Evolutionary conservation across 1,140 invertebrate species (phyloP), one percentile per base, ranked within the genome.

Genomic region (Gonatopus flavifemur): DNA sequence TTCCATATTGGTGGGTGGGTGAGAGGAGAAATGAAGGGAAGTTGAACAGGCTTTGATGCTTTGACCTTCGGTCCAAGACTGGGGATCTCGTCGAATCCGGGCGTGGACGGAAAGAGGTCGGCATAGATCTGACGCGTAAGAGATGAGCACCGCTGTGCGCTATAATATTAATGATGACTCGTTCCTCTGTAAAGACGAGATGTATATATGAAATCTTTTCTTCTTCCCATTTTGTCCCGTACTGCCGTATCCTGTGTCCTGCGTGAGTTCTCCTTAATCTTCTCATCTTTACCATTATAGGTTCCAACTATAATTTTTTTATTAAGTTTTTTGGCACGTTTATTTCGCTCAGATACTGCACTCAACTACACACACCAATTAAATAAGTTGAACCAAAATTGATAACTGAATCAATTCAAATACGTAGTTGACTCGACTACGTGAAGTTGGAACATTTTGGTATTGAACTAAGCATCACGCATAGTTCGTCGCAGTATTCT

Each of bases 101-200:
- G 50, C 42, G 42, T 44, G 53, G 53, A 62, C 52, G 51, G 57
- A 65, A 63, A 66, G 66, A 69, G 65, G 64, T 66, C 67, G 66
- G 68, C 68, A 62, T 66, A 70, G 68, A 69, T 70, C 65, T 69
- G 68, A 69, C 60, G 66, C 56, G 49, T n/a, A n/a, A 35, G 52
- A 43, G 65, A 64, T 59, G 63, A 64, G 59, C 65, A 60, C 60
- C 57, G 57, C 59, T 55, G n/a, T n/a, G 63, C 43, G 54, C 57
- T 62, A 59, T 66, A 68, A 70, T 69, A 70, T 70, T 70, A 70
- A 70, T 69, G 68, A 70, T 70, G 60, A 66, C 57, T 66, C 43
- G 65, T 49, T 55, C 13, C 36, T 36, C n/a, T n/a, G n/a, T n/a
- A n/a, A n/a, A n/a, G n/a, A n/a, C n/a, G n/a, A n/a, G n/a, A n/a